Conservation (phyloP, 2,797 vertebrate species). For the Chelon auratus region DNA sequence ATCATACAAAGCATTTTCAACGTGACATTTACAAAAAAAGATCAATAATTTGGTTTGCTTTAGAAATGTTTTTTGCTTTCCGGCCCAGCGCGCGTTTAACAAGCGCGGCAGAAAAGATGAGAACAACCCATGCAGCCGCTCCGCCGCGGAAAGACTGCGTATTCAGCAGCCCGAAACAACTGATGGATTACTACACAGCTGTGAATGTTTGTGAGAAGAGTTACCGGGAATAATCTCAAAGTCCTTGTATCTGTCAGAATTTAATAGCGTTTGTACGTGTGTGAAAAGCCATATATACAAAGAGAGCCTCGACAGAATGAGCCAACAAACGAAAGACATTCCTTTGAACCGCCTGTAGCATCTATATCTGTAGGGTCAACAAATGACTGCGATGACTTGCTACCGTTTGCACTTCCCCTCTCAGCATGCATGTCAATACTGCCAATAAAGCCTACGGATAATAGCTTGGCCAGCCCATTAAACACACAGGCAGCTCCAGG, state of each 20-base stretch:
- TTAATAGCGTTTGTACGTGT: neutral
- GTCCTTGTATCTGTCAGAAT: neutral
- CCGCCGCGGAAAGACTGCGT: neutral
- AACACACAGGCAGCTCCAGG: constrained; percentile 77
- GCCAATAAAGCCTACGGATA: constrained; percentile 81
- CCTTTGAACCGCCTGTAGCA: constrained; percentile 48
- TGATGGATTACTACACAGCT: neutral
- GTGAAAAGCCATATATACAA: neutral
- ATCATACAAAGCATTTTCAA: constrained; percentile 26
- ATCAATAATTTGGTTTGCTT: constrained; percentile 45
- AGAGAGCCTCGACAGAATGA: constrained; percentile 8
- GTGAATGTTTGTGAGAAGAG: neutral
- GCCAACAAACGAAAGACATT: constrained; percentile 25
- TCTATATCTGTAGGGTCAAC: constrained; percentile 67
- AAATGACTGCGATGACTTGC: constrained; percentile 64
- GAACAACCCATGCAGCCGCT: neutral
- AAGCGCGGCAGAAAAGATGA: constrained; percentile 14
- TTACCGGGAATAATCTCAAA: neutral
- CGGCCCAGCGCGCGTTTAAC: neutral
- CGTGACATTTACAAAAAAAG: constrained; percentile 46
- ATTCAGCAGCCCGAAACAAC: neutral
- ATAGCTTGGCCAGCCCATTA: constrained; percentile 80
- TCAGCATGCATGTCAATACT: constrained; percentile 78
- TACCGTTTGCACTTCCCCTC: constrained; percentile 78
- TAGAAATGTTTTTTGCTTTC: constrained; percentile 12